Conservation (phyloP, 2,797 vertebrate genomes). For the Synaphobranchus kaupii region DNA sequence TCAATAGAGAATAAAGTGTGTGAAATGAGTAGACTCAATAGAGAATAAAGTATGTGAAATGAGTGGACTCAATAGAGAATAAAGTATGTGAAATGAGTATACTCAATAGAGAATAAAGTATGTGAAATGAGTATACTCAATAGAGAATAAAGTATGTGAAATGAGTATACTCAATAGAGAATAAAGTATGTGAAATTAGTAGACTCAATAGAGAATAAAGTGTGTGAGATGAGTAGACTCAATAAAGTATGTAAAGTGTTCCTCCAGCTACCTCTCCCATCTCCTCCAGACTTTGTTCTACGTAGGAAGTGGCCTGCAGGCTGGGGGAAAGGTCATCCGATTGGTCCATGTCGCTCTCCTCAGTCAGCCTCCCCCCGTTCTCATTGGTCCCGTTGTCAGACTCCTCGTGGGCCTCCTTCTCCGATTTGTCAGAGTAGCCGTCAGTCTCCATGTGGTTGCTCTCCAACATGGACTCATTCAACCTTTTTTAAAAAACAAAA, state of each 20-base stretch:
- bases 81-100: too few relatives aligned
- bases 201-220: background rate
- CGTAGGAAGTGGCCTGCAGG: slow-evolving; percentile 82
- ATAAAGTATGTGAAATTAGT: too few relatives aligned
- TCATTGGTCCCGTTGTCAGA: slow-evolving; percentile 81
- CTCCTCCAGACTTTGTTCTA: slow-evolving; percentile 88
- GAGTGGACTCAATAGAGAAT: too few relatives aligned
- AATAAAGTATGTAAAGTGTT: background rate
- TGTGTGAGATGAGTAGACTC: background rate
- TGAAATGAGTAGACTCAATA: too few relatives aligned
- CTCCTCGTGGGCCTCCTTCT: slow-evolving; percentile 86
- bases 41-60: too few relatives aligned
- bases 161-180: too few relatives aligned
- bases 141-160: too few relatives aligned
- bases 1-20: too few relatives aligned
- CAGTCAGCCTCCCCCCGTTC: slow-evolving; percentile 79
- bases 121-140: too few relatives aligned
- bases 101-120: too few relatives aligned
- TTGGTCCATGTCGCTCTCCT: slow-evolving; percentile 87
- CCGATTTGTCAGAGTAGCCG: slow-evolving; percentile 89
- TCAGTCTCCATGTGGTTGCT: slow-evolving; percentile 87
- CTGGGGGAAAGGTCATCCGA: slow-evolving; percentile 77
- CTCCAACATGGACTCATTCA: slow-evolving; percentile 80
- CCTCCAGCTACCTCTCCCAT: slow-evolving; percentile 83
- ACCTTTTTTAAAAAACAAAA: slow-evolving; percentile 61